Conservation (phyloP, 37 sponge, comb jelly and placozoan species). For the Spongilla lacustris region DNA sequence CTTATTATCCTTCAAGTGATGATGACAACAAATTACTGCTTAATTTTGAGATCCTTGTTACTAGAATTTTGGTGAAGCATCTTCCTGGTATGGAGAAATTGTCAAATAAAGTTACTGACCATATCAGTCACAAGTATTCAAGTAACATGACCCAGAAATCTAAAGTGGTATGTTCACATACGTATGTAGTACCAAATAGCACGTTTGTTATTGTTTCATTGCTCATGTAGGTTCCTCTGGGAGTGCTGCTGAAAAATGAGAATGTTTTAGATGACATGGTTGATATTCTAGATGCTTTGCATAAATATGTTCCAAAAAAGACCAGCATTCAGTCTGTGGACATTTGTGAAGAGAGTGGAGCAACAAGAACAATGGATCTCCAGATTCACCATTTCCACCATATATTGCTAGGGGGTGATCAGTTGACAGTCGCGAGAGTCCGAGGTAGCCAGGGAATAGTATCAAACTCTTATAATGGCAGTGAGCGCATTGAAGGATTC, state of each 20-base stretch:
- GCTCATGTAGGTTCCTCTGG: neutral
- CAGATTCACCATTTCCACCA: slow-evolving; percentile 14
- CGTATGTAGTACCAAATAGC: too few species aligned
- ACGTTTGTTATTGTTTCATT: too few species aligned
- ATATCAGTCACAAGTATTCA: too few species aligned
- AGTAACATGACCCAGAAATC: too few species aligned
- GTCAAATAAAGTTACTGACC: too few species aligned
- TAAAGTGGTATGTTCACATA: too few species aligned
- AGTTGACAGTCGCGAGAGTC: slow-evolving; percentile 18
- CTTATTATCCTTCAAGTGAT: too few species aligned
- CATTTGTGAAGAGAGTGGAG: neutral
- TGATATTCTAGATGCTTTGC: slow-evolving; percentile 15
- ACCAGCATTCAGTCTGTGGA: neutral
- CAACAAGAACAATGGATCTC: neutral
- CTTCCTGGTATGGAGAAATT: too few species aligned
- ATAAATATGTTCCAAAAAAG: slow-evolving; percentile 22
- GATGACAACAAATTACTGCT: too few species aligned
- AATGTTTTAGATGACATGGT: slow-evolving; percentile 15
- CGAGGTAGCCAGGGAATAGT: neutral
- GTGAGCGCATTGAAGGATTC: slow-evolving; percentile 6
- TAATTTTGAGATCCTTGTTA: too few species aligned
- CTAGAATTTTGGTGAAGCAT: too few species aligned
- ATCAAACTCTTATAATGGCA: slow-evolving; percentile 8
- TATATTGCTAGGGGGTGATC: slow-evolving; percentile 10
- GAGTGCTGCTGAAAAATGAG: slow-evolving; percentile 10